Percentiles rank a stretch among this genome's conserved stretches.
phyloP scores from a whole-genome alignment of 2,113 vertebrate species.

The Laticauda laticaudata region DNA sequence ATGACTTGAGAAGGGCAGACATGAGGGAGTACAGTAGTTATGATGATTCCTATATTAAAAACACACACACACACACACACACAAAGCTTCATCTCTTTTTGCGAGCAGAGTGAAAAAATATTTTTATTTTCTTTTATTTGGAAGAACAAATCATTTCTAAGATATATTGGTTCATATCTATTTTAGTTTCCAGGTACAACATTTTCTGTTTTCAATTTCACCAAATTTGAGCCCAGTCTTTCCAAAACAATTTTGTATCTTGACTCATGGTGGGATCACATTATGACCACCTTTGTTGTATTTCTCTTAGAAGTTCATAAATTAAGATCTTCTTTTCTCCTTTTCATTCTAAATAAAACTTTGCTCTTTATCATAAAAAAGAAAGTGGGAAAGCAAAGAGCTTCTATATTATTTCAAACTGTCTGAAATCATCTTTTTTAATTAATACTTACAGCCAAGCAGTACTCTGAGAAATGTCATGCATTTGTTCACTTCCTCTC shows the following conservation, averaged over 20 bases:
- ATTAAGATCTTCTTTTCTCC: background rate
- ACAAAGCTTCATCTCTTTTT: background rate
- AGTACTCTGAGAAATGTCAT: background rate
- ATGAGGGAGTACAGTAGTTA: background rate
- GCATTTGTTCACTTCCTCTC: background rate
- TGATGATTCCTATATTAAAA: background rate
- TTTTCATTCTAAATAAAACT: slow-evolving; percentile 11
- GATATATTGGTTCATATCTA: background rate
- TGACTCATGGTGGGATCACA: background rate
- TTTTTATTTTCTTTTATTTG: background rate
- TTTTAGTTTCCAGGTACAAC: background rate
- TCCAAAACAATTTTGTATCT: background rate
- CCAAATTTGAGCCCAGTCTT: background rate
- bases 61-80: too few relatives aligned
- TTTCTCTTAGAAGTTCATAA: slow-evolving; percentile 5
- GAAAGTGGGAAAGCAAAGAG: slow-evolving; percentile 16
- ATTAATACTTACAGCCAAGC: slow-evolving; percentile 32
- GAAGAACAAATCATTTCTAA: background rate
- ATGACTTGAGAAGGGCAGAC: background rate
- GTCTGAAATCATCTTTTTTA: background rate
- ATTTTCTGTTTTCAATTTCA: background rate
- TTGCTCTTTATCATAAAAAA: slow-evolving; percentile 41
- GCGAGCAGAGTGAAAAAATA: background rate
- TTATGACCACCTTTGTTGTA: background rate
- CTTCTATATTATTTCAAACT: slow-evolving; percentile 18